Evolutionary conservation across 2,797 vertebrate genomes (phyloP).

Genomic region (Melanotaenia maccullochi): DNA sequence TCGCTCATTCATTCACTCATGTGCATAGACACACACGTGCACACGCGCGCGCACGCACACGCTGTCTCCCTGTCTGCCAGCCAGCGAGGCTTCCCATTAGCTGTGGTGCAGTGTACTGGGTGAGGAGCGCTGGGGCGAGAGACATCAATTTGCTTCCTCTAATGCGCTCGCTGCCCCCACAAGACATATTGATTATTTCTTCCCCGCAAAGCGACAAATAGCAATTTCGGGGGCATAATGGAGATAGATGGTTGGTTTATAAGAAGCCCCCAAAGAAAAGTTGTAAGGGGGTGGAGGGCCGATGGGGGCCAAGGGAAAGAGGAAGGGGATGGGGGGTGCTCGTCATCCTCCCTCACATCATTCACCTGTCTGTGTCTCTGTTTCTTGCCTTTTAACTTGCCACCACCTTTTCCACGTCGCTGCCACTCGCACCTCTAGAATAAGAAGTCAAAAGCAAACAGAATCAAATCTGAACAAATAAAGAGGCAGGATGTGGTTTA

Average conservation of each 20-base stretch:
- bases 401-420: conserved; percentile 8
- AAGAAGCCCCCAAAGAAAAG: conserved; percentile 79
- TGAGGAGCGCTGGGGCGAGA: conserved; percentile 80
- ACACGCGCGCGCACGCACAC: conserved; percentile 35
- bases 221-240: conserved; percentile 84
- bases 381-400: conserved; percentile 35
- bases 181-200: conserved; percentile 87
- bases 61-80: conserved; percentile 69
- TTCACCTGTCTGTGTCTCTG: conserved; percentile 13
- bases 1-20: conserved; percentile 70
- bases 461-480: conserved; percentile 14
- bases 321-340: conserved; percentile 30
- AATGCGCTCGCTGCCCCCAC: conserved; percentile 84
- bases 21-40: conserved; percentile 50
- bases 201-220: conserved; percentile 85
- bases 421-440: conserved; percentile 5
- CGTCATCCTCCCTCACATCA: conserved; percentile 19
- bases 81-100: conserved; percentile 80
- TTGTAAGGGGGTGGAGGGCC: conserved; percentile 58
- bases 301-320: neutral
- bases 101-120: conserved; percentile 76
- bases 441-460: conserved; percentile 19
- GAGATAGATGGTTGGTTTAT: conserved; percentile 86
- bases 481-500: conserved; percentile 7
- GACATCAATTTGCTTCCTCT: conserved; percentile 86